Evolutionary conservation across 2,888 invertebrate genomes (phyloP).

Genomic region (Xanthorhoe spadicearia): DNA sequence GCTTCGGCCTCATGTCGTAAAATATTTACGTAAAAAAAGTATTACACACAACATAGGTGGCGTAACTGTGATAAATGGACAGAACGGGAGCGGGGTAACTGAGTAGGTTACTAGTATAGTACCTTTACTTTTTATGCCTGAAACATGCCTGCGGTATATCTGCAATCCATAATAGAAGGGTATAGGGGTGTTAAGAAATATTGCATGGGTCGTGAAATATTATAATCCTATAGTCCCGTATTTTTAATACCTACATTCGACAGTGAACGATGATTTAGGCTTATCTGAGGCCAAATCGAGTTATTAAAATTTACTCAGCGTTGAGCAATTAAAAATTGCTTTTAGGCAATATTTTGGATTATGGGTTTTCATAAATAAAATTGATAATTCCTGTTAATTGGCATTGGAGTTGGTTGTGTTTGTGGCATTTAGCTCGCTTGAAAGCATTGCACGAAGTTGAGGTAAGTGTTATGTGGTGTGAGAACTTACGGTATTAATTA

Average conservation of each 20-base stretch:
- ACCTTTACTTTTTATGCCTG: slow-evolving; percentile 41
- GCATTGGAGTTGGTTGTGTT: background rate
- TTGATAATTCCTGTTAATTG: background rate
- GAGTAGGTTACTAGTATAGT: slow-evolving; percentile 43
- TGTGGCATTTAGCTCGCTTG: background rate
- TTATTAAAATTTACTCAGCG: background rate
- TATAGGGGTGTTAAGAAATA: slow-evolving; percentile 37
- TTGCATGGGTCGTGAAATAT: slow-evolving; percentile 42
- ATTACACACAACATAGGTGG: slow-evolving; percentile 44
- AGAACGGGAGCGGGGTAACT: slow-evolving; percentile 42
- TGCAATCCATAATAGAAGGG: slow-evolving; percentile 41
- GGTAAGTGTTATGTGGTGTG: too few species aligned
- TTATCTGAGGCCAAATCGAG: background rate
- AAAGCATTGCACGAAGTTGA: background rate
- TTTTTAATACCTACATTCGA: slow-evolving; percentile 39
- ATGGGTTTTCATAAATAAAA: background rate
- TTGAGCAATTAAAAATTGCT: background rate
- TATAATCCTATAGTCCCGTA: slow-evolving; percentile 36
- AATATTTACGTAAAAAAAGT: slow-evolving; percentile 47
- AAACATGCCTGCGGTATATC: slow-evolving; percentile 41
- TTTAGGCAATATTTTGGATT: background rate
- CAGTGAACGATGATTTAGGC: slow-evolving; percentile 1
- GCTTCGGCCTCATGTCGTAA: slow-evolving; percentile 40
- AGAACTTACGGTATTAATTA: background rate
- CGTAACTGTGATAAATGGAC: slow-evolving; percentile 47